Percentiles rank a stretch among this genome's conserved stretches.
Evolutionary conservation across 2,797 vertebrate genomes (phyloP).

Genomic region (Gambusia yucatana): DNA sequence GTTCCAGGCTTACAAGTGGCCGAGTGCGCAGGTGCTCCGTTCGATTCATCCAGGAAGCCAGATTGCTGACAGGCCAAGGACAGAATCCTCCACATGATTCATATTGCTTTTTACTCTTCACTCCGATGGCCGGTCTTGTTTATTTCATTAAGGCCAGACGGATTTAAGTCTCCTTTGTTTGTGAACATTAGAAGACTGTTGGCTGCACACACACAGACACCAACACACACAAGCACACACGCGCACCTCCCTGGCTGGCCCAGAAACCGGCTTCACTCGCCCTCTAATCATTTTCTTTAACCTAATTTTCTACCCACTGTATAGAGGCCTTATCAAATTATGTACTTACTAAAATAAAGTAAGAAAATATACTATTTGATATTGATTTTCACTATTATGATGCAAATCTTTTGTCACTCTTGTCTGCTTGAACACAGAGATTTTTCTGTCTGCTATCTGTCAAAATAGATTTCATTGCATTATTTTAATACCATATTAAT

Average conservation of each 20-base stretch:
- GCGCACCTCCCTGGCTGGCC: conserved; percentile 37
- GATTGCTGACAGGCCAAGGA: conserved; percentile 68
- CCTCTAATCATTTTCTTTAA: conserved; percentile 17
- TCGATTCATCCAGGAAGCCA: conserved; percentile 68
- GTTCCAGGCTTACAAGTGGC: conserved; percentile 72
- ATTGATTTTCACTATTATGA: neutral
- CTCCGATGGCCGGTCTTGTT: conserved; percentile 68
- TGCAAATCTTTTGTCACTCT: conserved; percentile 5
- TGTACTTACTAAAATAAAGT: conserved; percentile 10
- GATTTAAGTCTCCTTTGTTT: conserved; percentile 67
- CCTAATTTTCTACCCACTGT: conserved; percentile 18
- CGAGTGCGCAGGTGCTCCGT: conserved; percentile 75
- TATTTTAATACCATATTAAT: neutral
- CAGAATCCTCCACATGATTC: conserved; percentile 61
- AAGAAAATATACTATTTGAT: conserved; percentile 20
- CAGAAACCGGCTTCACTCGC: conserved; percentile 15
- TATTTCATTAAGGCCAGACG: conserved; percentile 66
- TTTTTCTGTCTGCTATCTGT: neutral
- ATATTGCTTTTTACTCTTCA: conserved; percentile 51
- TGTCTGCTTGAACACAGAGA: neutral
- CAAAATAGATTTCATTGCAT: neutral
- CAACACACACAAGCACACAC: conserved; percentile 23
- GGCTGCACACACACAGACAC: conserved; percentile 37
- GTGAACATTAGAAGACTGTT: conserved; percentile 56
- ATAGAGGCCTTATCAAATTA: conserved; percentile 20